Evolutionary conservation across 2,888 invertebrate genomes (phyloP), one percentile per base, ranked within the genome.

Genomic region (Encarsia formosa): DNA sequence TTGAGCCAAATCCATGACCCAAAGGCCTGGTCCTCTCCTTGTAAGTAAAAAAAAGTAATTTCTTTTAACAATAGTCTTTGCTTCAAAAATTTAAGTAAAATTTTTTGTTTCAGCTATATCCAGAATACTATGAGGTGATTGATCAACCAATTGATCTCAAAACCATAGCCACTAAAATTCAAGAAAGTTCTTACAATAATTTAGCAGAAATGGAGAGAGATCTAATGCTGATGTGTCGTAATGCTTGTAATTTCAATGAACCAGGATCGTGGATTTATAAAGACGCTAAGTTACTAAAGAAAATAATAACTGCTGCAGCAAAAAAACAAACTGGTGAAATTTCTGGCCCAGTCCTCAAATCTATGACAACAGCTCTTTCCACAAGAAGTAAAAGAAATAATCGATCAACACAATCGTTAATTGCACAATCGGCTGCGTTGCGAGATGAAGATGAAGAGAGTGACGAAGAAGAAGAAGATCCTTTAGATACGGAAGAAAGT

Each of bases 201-300:
- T 73, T 98, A 29, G 77, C 78, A 39, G 93, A 95, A 49, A 79
- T 99, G 78, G 96, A 96, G 72, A 85, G 85, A 57, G 98, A 99
- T 78, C 75, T 99, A 32, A 74, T 87, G 59, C 78, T 91, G 46
- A 91, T 99, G 89, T 90, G 91, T 41, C 86, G 88, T 60, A 99
- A 99, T 75, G 98, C 98, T 0, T 96, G 95, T 70, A 79, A 85
- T 16, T 99, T 95, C 69, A 98, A 98, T 72, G 97, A 97, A 68
- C 94, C 98, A 0, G 94, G 94, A 2, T 96, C 96, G 13, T 88
- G 88, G 70, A 96, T 98, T 63, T 97, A 95, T 70, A 95, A 93
- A 75, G 94, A 96, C 75, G 95, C 97, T 1, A 92, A 91, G 68
- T 79, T 85, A 20, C 75, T 98, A 48, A 89, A 91, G 68, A 91